A percentile compares a stretch with the other conserved stretches of the same genome.
phyloP scores from a whole-genome alignment of 37 sponge, comb jelly and placozoan species.

The Bolinopsis microptera region DNA sequence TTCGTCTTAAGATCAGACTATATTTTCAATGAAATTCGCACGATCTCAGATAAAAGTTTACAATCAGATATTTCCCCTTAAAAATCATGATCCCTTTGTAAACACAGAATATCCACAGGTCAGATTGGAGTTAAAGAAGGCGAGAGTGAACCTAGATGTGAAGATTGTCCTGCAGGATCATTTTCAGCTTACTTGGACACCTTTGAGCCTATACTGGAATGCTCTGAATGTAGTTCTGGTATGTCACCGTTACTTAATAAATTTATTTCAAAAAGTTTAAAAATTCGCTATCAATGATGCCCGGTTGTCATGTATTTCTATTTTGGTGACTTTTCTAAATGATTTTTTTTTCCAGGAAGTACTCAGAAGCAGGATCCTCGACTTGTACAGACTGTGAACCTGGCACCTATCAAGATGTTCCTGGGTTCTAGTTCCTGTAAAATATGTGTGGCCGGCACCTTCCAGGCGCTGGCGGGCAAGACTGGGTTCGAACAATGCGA shows the following conservation, averaged over 20 bases:
- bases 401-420: not conserved
- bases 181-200: not conserved
- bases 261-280: too few species aligned
- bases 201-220: constrained; percentile 4
- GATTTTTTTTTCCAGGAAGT: too few species aligned
- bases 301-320: not conserved
- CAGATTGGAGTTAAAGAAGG: not conserved
- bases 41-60: too few species aligned
- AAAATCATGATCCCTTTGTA: too few species aligned
- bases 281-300: too few species aligned
- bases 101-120: too few species aligned
- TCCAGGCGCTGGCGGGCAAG: not conserved
- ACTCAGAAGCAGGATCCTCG: not conserved
- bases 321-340: too few species aligned
- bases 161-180: not conserved
- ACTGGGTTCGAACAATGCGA: not conserved
- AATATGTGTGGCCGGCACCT: not conserved
- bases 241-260: not conserved
- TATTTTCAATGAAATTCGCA: not conserved
- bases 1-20: not conserved
- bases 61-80: too few species aligned
- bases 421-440: not conserved
- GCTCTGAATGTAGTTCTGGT: not conserved
- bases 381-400: not conserved
- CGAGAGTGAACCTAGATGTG: not conserved